Percentiles rank a stretch among this genome's conserved stretches.
These are phyloP conservation scores for Cacoxenus indagator DNA, from an alignment of 2,888 invertebrate species.

Conservation along the genomic window DNA sequence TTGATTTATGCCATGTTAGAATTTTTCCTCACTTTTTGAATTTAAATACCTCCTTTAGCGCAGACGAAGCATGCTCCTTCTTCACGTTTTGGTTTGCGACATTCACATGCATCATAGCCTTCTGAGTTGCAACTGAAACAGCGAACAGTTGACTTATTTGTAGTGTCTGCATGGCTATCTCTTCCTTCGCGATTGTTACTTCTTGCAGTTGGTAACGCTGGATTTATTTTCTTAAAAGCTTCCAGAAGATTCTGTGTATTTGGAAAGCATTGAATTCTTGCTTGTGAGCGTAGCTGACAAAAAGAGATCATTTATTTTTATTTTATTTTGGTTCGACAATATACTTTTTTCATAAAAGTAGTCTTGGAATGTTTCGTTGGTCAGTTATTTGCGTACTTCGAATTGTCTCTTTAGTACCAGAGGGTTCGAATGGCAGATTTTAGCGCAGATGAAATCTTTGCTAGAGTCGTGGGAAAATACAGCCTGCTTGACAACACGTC, in stretches of 20 bases:
- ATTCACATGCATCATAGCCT: background rate
- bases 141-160: slow-evolving; percentile 2
- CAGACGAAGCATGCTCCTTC: background rate
- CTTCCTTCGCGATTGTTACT: background rate
- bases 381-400: background rate
- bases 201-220: background rate
- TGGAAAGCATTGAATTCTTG: background rate
- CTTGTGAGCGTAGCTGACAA: background rate
- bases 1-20: background rate
- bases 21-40: background rate
- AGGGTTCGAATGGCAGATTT: no score
- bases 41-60: background rate
- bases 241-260: background rate
- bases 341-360: background rate
- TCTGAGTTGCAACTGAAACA: slow-evolving; percentile 1
- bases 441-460: no score
- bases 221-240: background rate
- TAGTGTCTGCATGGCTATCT: background rate
- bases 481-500: no score
- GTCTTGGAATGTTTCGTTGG: background rate
- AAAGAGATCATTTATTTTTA: background rate
- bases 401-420: background rate
- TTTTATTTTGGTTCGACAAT: background rate
- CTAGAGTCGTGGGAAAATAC: no score
- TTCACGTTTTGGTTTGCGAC: slow-evolving; percentile 7